phyloP scores from a whole-genome alignment of 1,140 invertebrate genomes.

The Lysiphlebus fabarum region DNA sequence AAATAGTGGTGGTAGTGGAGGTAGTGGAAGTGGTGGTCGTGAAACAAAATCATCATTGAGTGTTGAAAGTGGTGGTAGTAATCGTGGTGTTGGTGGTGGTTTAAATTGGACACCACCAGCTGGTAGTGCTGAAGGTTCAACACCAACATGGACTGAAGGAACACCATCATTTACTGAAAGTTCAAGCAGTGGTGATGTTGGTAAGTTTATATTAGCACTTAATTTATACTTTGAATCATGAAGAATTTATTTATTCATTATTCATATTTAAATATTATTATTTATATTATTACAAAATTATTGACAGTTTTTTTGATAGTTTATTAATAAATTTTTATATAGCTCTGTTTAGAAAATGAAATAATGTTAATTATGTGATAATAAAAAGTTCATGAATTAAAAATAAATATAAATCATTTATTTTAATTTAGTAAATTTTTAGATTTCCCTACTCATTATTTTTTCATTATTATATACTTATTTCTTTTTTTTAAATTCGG shows the following conservation, averaged over 20 bases:
- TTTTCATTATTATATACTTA: slow-evolving; percentile 15
- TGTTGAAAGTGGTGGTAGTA: slow-evolving; percentile 60
- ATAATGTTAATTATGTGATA: slow-evolving; percentile 6
- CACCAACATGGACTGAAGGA: slow-evolving; percentile 97
- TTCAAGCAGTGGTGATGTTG: slow-evolving; percentile 87
- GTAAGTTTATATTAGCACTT: slow-evolving; percentile 58
- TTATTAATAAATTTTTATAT: background rate
- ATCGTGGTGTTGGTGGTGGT: slow-evolving; percentile 59
- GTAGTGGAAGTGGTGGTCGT: slow-evolving; percentile 54
- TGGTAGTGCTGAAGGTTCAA: slow-evolving; percentile 81
- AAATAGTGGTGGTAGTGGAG: slow-evolving; percentile 52
- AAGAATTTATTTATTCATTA: slow-evolving; percentile 19
- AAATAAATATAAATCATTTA: slow-evolving; percentile 13
- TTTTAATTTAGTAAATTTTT: background rate
- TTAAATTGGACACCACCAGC: slow-evolving; percentile 82
- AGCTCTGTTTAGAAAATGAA: slow-evolving; percentile 25
- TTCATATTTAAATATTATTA: background rate
- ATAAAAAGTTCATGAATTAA: slow-evolving; percentile 14
- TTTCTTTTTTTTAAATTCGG: slow-evolving; percentile 15
- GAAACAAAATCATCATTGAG: slow-evolving; percentile 71
- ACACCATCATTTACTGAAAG: slow-evolving; percentile 96
- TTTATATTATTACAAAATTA: no score
- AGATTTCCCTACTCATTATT: background rate
- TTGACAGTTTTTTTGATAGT: no score
- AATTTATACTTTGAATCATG: slow-evolving; percentile 43